phyloP scores from a whole-genome alignment of 1,140 invertebrate species.

The Coptotermes formosanus region DNA sequence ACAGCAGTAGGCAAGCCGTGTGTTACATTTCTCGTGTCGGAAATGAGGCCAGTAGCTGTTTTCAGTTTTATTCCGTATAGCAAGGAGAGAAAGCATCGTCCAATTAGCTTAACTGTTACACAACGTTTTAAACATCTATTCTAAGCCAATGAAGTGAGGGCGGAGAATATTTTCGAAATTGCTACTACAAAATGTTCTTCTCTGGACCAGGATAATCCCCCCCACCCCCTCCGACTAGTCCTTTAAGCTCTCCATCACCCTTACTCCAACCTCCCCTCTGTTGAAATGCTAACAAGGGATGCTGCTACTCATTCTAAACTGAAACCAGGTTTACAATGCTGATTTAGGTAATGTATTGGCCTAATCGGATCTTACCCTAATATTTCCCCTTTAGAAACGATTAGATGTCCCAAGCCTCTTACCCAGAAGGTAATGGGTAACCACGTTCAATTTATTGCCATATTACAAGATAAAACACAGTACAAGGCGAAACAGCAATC shows the following conservation, averaged over 20 bases:
- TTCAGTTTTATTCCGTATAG: background rate
- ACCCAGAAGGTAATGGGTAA: background rate
- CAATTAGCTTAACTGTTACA: background rate
- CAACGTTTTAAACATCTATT: constrained; percentile 5
- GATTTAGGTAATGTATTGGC: constrained; percentile 28
- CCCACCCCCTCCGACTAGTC: background rate
- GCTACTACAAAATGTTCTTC: background rate
- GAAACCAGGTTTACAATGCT: constrained; percentile 16
- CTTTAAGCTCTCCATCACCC: background rate
- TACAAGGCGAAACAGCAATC: background rate
- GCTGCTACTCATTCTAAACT: background rate
- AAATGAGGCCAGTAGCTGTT: background rate
- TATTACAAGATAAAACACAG: no score
- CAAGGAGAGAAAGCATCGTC: background rate
- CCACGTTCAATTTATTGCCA: background rate
- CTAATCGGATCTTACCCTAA: constrained; percentile 4
- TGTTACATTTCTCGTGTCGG: background rate
- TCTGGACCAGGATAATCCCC: background rate
- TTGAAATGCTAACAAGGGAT: background rate
- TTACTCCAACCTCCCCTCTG: background rate
- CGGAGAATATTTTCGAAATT: constrained; percentile 5
- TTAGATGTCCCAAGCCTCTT: background rate
- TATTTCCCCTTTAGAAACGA: background rate
- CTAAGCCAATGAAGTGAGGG: background rate
- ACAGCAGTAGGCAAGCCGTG: background rate